Base-by-base conservation (phyloP, 2,888 invertebrate genomes). In the Acanthoscelides obtectus region DNA sequence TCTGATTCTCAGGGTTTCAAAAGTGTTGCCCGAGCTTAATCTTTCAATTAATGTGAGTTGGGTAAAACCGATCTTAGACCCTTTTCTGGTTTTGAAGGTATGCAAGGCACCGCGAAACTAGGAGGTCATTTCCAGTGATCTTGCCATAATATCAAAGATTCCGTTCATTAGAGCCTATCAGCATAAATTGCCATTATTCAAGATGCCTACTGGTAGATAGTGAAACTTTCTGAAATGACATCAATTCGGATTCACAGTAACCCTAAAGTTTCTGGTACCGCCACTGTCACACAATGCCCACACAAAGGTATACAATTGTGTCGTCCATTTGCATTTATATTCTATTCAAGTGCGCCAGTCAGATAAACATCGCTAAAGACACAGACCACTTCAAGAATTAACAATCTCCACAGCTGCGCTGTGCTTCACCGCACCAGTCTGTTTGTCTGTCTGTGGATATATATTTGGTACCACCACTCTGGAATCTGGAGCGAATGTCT, bases 271-370 rank as follows among this genome's bases (percentile, higher is more conserved):
- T 45, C 45, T 45, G 45, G 45, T 45, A 45, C 45, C 45, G 45
- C 45, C 45, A 45, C 45, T 45, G 45, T 45, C 45, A 74, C 80
- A 82, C 80, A 83, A 83, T 83, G 81, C 82, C 83, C 82, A 82
- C 83, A 84, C 84, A 83, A 83, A 83, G 81, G 83, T 82, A 83
- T 82, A 83, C 83, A 84, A 84, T 84, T 84, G 84, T 83, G 83
- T 81, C 82, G 80, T 81, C 83, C 84, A 84, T 85, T 85, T 85
- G 84, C 84, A 85, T 85, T 84, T 85, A 83, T 83, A 84, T 84
- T 84, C 84, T 82, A 83, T 83, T 83, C 83, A 81, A 83, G 84
- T 83, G 83, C 82, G 79, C 81, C 78, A 77, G 78, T 79, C 81
- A 82, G 84, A 84, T 84, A 83, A 83, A 82, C 83, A 84, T 84